Evolutionary conservation across 64 coral and sea anemone genomes (phyloP), one percentile per base, ranked within the genome.

Genomic region (Porites lutea): DNA sequence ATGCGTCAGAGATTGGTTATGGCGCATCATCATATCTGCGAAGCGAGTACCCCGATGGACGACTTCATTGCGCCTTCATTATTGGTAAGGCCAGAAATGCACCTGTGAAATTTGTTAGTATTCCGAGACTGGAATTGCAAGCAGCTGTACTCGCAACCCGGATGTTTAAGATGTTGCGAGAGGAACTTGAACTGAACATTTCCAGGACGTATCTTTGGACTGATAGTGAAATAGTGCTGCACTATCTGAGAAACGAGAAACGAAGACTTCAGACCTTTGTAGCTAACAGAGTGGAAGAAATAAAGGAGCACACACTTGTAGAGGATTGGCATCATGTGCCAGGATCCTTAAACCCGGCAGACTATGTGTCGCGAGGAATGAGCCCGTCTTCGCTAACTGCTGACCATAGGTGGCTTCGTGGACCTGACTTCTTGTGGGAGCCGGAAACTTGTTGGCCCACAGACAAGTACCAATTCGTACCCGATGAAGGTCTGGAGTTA

Each of bases 71-170:
- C 70, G 44, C 71, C 72, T 86, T 92, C 55, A 45, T 92, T 44
- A 77, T 65, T 16, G 90, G 53, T 9, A 82, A 92, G 18, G 44
- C n/a, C 46, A 92, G 89, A 49, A 83, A 71, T 59, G 11, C 89
- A 73, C 89, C 89, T 5, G 12, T 51, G 7, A 91, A 91, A 19
- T 59, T 74, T 50, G 15, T 43, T 0, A 92, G 45, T 44, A 92
- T 92, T 67, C 90, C 68, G 37, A 74, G 90, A 21, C 71, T 86
- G n/a, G 90, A 86, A 66, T 48, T 92, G 59, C 90, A 86, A 46
- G 79, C 79, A 65, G 89, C 78, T 15, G 50, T 91, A 49, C 78
- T 82, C 11, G 64, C 64, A 27, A 91, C 64, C 20, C 59, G 76
- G 2, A 6, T 91, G 13, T 1, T 22, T 21, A 54, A 74, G 52